These are phyloP conservation scores for Amblyraja radiata DNA, from an alignment of 2,797 vertebrate genomes.

Conservation along the genomic window DNA sequence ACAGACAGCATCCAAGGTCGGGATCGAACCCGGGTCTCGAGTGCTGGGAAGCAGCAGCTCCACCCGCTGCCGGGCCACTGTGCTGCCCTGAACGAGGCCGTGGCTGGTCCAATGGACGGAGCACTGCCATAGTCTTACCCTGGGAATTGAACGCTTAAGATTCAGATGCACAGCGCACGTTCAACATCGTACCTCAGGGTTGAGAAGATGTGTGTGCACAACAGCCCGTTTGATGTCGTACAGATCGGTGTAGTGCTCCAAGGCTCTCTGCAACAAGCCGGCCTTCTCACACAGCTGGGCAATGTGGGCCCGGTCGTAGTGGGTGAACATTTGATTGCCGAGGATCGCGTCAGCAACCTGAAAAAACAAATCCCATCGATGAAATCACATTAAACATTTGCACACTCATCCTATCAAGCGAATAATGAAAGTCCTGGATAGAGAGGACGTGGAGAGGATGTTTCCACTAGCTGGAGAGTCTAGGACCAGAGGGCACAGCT, in stretches of 20 bases:
- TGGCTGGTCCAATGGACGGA: background rate
- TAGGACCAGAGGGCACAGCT: too few relatives aligned
- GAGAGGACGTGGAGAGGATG: too few relatives aligned
- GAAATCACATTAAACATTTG: background rate
- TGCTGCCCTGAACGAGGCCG: too few relatives aligned
- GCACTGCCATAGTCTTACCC: background rate
- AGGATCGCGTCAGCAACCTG: slow-evolving; percentile 90
- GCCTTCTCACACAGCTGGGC: slow-evolving; percentile 90
- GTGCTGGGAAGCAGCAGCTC: too few relatives aligned
- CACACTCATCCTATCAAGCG: background rate
- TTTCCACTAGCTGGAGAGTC: too few relatives aligned
- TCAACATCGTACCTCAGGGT: slow-evolving; percentile 69
- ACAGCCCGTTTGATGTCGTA: slow-evolving; percentile 83
- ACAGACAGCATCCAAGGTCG: too few relatives aligned
- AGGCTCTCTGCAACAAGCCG: slow-evolving; percentile 77
- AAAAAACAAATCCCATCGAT: background rate
- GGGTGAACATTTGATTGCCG: slow-evolving; percentile 90
- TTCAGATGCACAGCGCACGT: background rate
- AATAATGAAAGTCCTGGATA: too few relatives aligned
- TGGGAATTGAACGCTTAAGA: background rate
- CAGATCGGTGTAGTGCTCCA: slow-evolving; percentile 82
- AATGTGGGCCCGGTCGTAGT: slow-evolving; percentile 79
- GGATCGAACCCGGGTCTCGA: too few relatives aligned
- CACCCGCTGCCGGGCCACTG: too few relatives aligned
- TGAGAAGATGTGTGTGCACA: slow-evolving; percentile 80